Percentiles rank a stretch among this genome's conserved stretches.
Evolutionary conservation across 2,888 invertebrate genomes (phyloP).

Genomic region (Ophion ellenae): DNA sequence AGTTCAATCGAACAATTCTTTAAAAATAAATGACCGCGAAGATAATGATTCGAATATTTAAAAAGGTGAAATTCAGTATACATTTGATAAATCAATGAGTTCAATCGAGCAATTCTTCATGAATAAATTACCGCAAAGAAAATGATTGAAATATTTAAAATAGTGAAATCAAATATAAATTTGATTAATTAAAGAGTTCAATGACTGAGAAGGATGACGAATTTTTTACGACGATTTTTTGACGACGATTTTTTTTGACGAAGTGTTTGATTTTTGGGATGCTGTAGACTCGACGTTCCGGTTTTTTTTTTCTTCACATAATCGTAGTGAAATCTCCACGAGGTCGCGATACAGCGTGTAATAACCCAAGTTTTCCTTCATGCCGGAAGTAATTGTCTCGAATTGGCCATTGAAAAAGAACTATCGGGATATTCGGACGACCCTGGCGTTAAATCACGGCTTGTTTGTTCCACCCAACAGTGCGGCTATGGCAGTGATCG

Average conservation of each 20-base stretch:
- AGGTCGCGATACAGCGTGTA: constrained; percentile 58
- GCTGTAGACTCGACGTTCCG: neutral
- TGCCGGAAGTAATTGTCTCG: constrained; percentile 72
- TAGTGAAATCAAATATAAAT: too few relatives aligned
- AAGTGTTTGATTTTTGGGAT: neutral
- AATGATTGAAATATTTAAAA: too few relatives aligned
- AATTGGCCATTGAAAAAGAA: constrained; percentile 70
- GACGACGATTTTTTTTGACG: neutral
- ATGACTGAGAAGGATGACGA: too few relatives aligned
- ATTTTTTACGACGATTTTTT: neutral
- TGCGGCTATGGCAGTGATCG: constrained; percentile 41
- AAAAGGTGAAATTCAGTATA: too few relatives aligned
- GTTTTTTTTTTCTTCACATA: constrained; percentile 23
- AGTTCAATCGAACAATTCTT: too few relatives aligned
- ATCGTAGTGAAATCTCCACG: constrained; percentile 54
- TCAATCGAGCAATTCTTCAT: too few relatives aligned
- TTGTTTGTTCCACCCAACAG: constrained; percentile 64
- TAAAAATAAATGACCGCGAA: too few relatives aligned
- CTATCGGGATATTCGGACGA: constrained; percentile 68
- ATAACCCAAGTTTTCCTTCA: constrained; percentile 67
- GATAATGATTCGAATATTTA: too few relatives aligned
- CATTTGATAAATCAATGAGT: too few relatives aligned
- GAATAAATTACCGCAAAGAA: too few relatives aligned
- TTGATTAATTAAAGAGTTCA: too few relatives aligned
- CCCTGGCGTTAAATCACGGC: constrained; percentile 67